These are phyloP conservation scores for Anolis apletophallus DNA, from an alignment of 2,797 vertebrate species.

Conservation along the genomic window DNA sequence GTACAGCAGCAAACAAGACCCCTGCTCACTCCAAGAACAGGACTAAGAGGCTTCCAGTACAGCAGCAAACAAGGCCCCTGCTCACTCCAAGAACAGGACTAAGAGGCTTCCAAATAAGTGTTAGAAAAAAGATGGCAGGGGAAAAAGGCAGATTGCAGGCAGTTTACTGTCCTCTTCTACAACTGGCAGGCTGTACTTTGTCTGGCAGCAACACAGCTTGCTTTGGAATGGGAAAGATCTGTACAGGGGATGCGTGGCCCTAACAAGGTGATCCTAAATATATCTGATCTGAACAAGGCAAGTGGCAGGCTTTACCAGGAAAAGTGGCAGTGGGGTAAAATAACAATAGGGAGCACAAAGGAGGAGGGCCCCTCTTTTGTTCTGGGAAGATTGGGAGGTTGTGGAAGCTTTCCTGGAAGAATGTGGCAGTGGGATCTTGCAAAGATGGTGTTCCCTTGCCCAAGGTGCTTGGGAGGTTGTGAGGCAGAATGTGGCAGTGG, in stretches of 20 bases:
- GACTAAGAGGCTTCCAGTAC: no score
- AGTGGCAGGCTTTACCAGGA: not conserved
- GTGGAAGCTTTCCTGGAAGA: not conserved
- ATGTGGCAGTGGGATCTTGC: not conserved
- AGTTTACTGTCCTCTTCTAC: not conserved
- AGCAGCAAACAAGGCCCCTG: not conserved
- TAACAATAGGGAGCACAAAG: not conserved
- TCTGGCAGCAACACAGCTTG: not conserved
- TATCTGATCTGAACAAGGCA: not conserved
- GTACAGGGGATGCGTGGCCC: not conserved
- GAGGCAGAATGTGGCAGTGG: not conserved
- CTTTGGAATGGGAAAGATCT: not conserved
- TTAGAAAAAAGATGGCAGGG: not conserved
- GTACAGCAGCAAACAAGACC: no score
- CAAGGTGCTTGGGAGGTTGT: not conserved
- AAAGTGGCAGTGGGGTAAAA: not conserved
- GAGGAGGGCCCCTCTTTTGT: not conserved
- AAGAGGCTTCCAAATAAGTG: not conserved
- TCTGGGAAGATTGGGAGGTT: not conserved
- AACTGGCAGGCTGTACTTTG: not conserved
- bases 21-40: conserved; percentile 3
- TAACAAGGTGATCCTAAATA: not conserved
- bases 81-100: no score
- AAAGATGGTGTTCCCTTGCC: not conserved
- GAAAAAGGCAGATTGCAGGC: not conserved